Conservation (phyloP, 2,113 vertebrate genomes). For the Antigone vipio region DNA sequence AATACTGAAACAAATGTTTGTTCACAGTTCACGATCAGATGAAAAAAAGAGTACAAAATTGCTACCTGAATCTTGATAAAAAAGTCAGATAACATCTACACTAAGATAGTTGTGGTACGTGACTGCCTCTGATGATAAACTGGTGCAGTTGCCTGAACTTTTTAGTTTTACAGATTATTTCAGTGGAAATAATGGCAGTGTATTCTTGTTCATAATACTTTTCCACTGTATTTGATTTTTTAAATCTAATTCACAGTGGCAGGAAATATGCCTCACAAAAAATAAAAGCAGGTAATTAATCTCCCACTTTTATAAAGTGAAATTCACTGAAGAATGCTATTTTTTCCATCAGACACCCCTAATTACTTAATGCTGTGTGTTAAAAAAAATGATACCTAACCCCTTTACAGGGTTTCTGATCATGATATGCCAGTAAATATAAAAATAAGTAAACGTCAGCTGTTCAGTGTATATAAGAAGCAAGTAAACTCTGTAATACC, state of each 20-base stretch:
- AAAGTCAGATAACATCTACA: not conserved
- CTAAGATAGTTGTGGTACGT: not conserved
- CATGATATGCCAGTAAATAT: accelerated
- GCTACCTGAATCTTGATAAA: not conserved
- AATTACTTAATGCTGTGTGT: not conserved
- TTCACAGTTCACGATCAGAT: not conserved
- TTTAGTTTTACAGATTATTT: not conserved
- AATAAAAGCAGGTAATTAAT: not conserved
- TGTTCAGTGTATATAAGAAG: not conserved
- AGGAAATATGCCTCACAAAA: not conserved
- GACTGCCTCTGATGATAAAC: not conserved
- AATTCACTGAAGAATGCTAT: not conserved
- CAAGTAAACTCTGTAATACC: not conserved
- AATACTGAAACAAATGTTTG: not conserved
- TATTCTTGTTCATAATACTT: not conserved
- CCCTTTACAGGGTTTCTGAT: not conserved
- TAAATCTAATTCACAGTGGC: not conserved
- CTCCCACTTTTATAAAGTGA: not conserved
- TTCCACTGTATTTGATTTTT: not conserved
- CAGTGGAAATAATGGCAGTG: not conserved
- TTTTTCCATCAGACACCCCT: not conserved
- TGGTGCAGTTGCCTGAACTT: not conserved
- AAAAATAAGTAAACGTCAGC: not conserved
- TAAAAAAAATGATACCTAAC: not conserved
- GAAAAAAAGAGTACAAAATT: not conserved